Conservation (phyloP, 2,113 vertebrate species). For the Tachysurus vachellii region DNA sequence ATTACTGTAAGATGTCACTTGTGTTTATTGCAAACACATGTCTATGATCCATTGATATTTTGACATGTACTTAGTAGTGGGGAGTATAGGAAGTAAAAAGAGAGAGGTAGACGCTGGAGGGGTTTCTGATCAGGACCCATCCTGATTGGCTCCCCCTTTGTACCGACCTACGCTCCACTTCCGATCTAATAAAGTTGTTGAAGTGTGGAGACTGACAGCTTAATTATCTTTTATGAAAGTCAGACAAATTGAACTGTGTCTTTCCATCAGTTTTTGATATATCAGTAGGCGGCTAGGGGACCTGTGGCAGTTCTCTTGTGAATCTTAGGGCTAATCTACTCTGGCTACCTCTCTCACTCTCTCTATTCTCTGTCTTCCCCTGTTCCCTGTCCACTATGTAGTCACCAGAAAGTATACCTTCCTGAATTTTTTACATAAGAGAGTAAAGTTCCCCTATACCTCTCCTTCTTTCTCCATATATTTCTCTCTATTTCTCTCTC, state of each 20-base stretch:
- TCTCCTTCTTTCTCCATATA: too few relatives aligned
- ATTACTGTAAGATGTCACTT: constrained; percentile 55
- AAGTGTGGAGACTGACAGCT: constrained; percentile 95
- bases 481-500: not conserved
- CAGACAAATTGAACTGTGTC: constrained; percentile 99
- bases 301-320: constrained; percentile 79
- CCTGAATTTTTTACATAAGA: not conserved
- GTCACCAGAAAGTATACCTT: not conserved
- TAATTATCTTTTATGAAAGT: constrained; percentile 99
- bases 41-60: constrained; percentile 70
- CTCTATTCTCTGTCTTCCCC: constrained; percentile 35
- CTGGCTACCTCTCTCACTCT: constrained; percentile 75
- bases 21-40: constrained; percentile 54
- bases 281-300: constrained; percentile 81
- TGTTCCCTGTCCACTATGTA: constrained; percentile 26
- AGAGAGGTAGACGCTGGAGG: constrained; percentile 30
- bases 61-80: constrained; percentile 75
- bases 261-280: constrained; percentile 94
- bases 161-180: constrained; percentile 78
- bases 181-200: constrained; percentile 96
- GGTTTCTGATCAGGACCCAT: constrained; percentile 40
- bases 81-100: constrained; percentile 40
- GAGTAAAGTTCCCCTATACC: constrained; percentile 65
- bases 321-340: constrained; percentile 83
- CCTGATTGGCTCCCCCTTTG: constrained; percentile 54